A percentile compares a stretch with the other conserved stretches of the same genome.
Evolutionary conservation across 2,797 vertebrate species (phyloP).

Genomic region (Sebastes taczanowskii): DNA sequence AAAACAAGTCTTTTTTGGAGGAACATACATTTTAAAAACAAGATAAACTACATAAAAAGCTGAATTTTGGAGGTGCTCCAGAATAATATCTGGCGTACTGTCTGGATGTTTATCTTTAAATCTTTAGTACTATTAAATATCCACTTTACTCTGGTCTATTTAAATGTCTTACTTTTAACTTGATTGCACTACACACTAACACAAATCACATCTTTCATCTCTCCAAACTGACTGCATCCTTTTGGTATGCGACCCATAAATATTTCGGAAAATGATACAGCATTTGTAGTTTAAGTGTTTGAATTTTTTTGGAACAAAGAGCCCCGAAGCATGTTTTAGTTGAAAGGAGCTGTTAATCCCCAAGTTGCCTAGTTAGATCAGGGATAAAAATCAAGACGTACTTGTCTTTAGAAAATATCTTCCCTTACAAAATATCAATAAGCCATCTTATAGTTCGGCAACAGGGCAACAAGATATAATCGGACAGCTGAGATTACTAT

Average conservation of each 20-base stretch:
- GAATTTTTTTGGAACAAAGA: slow-evolving; percentile 54
- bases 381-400: slow-evolving; percentile 59
- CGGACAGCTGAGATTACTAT: slow-evolving; percentile 68
- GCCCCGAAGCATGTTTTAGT: slow-evolving; percentile 61
- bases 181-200: slow-evolving; percentile 9
- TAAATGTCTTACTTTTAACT: slow-evolving; percentile 1
- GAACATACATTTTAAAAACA: background rate
- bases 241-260: slow-evolving; percentile 14
- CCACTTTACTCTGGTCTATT: background rate
- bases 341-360: slow-evolving; percentile 67
- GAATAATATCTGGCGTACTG: background rate
- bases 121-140: background rate
- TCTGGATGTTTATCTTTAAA: background rate
- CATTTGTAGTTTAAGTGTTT: slow-evolving; percentile 46
- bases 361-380: slow-evolving; percentile 63
- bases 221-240: slow-evolving; percentile 14
- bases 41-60: background rate
- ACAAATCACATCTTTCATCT: slow-evolving; percentile 21
- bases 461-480: slow-evolving; percentile 66
- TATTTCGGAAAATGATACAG: slow-evolving; percentile 40
- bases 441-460: slow-evolving; percentile 64
- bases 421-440: slow-evolving; percentile 69
- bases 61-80: background rate
- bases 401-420: slow-evolving; percentile 58
- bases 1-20: background rate